Evolutionary conservation across 2,113 vertebrate genomes (phyloP), one percentile per base, ranked within the genome.

Genomic region (Entelurus aequoreus): DNA sequence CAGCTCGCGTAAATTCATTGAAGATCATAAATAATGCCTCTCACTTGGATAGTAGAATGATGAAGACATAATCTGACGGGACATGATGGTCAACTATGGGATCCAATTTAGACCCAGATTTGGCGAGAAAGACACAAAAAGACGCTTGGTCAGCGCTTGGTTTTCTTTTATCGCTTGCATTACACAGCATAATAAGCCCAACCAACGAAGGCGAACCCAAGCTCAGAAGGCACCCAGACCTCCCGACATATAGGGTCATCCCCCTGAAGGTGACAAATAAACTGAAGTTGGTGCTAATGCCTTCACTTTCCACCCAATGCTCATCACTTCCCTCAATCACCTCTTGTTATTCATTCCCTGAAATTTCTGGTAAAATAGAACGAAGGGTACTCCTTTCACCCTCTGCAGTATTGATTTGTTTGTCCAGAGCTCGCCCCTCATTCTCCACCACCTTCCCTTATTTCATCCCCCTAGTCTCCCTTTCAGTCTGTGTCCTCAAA

Each of bases 351-450:
- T 71, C 66, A 60, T 57, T 75, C 67, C 62, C 53, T 53, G 21
- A 68, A 66, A 68, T 50, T 44, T 69, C 47, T 69, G 68, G 50
- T 55, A 71, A 48, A 68, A 67, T 51, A 74, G 59, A 77, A 53
- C 72, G 59, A 79, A 61, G 76, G 10, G 3, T 66, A 50, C 71
- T 81, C 63, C 58, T 60, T 28, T 60, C 77, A 54, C 65, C 67
- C 61, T 8, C 85, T 89, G 88, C 88, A 87, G 84, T 85, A 91
- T 86, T 84, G 88, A 89, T 89, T 89, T 84, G 82, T 88, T 88
- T 86, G 81, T 86, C 85, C 79, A 71, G 64, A 76, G 78, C 60
- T 64, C 67, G 46, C 57, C 65, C 65, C 53, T 3, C 54, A 63
- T 53, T 13, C 16, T 48, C 42, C 57, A 47, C 53, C 16, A 40